phyloP scores from a whole-genome alignment of 2,888 invertebrate species.

The Drosophila maculinotata region DNA sequence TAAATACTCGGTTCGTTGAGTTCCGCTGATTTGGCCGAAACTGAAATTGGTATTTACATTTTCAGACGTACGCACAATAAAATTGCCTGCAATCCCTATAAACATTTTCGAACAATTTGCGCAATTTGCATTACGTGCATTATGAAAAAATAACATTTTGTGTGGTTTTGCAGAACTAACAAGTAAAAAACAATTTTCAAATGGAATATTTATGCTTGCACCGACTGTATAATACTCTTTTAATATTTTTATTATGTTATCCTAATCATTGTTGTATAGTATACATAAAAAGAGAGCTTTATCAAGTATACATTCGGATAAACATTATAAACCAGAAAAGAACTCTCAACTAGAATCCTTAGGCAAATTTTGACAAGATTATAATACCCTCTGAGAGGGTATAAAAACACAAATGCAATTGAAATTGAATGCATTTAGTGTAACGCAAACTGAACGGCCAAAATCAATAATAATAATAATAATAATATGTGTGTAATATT shows the following conservation, averaged over 20 bases:
- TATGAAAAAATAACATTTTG: conserved; percentile 27
- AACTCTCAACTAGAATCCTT: no score
- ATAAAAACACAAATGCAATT: conserved; percentile 21
- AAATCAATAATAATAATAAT: conserved; percentile 58
- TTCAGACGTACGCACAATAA: conserved; percentile 34
- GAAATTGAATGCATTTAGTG: conserved; percentile 58
- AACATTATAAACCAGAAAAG: no score
- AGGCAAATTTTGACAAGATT: background rate
- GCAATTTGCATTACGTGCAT: conserved; percentile 49
- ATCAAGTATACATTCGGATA: no score
- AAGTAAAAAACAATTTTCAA: background rate
- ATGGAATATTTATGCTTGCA: background rate
- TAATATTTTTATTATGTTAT: no score
- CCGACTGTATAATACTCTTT: background rate
- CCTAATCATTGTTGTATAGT: no score
- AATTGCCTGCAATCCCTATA: conserved; percentile 13
- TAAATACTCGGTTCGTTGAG: conserved; percentile 40
- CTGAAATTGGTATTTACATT: conserved; percentile 40
- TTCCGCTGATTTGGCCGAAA: conserved; percentile 47
- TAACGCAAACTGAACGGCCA: conserved; percentile 9
- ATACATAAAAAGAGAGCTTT: no score
- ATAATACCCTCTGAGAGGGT: background rate
- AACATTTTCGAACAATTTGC: conserved; percentile 52
- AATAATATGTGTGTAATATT: conserved; percentile 40
- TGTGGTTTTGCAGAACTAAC: conserved; percentile 26